Evolutionary conservation across 2,113 vertebrate species (phyloP), one percentile per base, ranked within the genome.

Genomic region (Prochilodus magdalenae): DNA sequence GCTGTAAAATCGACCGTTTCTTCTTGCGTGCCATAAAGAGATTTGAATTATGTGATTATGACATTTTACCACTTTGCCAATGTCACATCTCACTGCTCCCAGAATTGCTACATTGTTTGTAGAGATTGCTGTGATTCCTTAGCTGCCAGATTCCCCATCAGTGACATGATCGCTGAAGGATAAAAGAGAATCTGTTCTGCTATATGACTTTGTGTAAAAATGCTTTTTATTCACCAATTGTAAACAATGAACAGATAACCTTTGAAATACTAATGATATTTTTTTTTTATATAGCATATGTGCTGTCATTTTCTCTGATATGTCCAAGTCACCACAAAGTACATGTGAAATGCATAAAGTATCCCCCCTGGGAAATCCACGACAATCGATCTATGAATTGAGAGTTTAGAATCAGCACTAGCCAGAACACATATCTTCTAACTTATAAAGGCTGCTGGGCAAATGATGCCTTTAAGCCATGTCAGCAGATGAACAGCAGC

Each of bases 51-150:
- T 60, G n/a, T 26, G 57, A 60, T 24, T n/a, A 57, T 57, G 55
- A n/a, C 55, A 55, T 55, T 59, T 59, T 24, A 59, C n/a, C 55
- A 59, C 55, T n/a, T 59, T 16, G n/a, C 55, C 55, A 59, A 59
- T 59, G 22, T 59, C 55, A 24, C 55, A 60, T 10, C 22, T 60
- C 57, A 60, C 2, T 60, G 57, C 57, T 60, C 22, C n/a, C n/a
- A 60, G 57, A 24, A 26, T 60, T 24, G 6, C 11, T 60, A 11
- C 55, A 24, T 13, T 44, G 27, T 65, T 77, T 73, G 24, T 55
- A 73, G 16, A 66, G 77, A 62, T 67, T 79, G 55, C 77, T 83
- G 69, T 74, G 30, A 67, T 16, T 49, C 59, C 20, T 71, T n/a
- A 40, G 13, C 22, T 77, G 29, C 29, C 67, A 33, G 30, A 30